A percentile compares a stretch with the other conserved stretches of the same genome.
Conservation (phyloP, 2,797 vertebrate genomes). For the Coilia nasus region DNA sequence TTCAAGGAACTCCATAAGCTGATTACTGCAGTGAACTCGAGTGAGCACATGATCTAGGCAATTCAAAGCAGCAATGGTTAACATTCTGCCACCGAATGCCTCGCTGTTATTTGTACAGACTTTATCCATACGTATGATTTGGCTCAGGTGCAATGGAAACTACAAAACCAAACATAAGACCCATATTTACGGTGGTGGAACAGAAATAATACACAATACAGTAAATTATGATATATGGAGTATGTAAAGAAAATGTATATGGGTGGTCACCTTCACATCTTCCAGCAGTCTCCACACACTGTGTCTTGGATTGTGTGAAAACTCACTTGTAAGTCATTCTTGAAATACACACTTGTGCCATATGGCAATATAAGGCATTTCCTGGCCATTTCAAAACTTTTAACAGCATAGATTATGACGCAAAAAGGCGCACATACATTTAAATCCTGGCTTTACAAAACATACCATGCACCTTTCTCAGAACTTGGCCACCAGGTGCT, state of each 20-base stretch:
- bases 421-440: background rate
- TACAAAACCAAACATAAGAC: background rate
- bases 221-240: background rate
- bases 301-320: no score
- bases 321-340: background rate
- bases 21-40: constrained; percentile 50
- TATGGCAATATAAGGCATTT: no score
- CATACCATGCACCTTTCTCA: background rate
- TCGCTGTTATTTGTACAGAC: background rate
- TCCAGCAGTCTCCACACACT: no score
- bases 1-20: constrained; percentile 61
- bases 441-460: background rate
- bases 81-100: constrained; percentile 24
- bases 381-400: background rate
- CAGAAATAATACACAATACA: background rate
- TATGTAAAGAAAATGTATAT: no score
- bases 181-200: background rate
- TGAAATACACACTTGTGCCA: no score
- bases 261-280: no score
- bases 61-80: constrained; percentile 47
- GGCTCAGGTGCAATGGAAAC: background rate
- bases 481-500: background rate
- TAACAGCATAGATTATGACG: background rate
- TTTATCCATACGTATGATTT: background rate
- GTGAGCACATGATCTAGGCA: constrained; percentile 57